Evolutionary conservation across 2,113 vertebrate species (phyloP).

Genomic region (Microtus montanus): DNA sequence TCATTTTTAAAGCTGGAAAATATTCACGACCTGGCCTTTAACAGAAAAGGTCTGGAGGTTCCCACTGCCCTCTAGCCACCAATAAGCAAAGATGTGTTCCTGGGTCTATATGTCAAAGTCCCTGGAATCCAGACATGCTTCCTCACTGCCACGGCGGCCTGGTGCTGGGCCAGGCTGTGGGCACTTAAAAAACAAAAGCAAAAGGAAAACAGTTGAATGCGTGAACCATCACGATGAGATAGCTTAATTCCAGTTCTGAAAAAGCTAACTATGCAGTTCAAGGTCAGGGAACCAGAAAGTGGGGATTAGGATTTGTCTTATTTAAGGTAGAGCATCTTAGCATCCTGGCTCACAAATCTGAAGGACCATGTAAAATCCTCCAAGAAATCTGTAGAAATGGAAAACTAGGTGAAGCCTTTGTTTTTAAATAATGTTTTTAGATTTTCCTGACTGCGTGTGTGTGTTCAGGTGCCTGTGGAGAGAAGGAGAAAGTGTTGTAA

Average conservation of each 20-base stretch:
- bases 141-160: background rate
- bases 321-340: background rate
- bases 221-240: background rate
- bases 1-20: constrained; percentile 29
- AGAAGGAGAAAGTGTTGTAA: background rate
- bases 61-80: background rate
- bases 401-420: background rate
- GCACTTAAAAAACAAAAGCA: background rate
- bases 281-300: background rate
- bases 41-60: background rate
- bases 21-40: background rate
- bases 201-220: background rate
- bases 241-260: constrained; percentile 20
- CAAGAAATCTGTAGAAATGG: background rate
- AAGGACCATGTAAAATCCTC: background rate
- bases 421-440: background rate
- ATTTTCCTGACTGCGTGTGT: too few relatives aligned
- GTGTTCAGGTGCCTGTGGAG: too few relatives aligned
- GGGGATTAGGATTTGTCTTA: constrained; percentile 8
- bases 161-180: background rate
- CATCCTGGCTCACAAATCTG: background rate
- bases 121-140: background rate
- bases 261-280: background rate
- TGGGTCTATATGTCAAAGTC: background rate
- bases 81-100: background rate